phyloP scores from a whole-genome alignment of 1,140 invertebrate species.

The Caenorhabditis briggsae region DNA sequence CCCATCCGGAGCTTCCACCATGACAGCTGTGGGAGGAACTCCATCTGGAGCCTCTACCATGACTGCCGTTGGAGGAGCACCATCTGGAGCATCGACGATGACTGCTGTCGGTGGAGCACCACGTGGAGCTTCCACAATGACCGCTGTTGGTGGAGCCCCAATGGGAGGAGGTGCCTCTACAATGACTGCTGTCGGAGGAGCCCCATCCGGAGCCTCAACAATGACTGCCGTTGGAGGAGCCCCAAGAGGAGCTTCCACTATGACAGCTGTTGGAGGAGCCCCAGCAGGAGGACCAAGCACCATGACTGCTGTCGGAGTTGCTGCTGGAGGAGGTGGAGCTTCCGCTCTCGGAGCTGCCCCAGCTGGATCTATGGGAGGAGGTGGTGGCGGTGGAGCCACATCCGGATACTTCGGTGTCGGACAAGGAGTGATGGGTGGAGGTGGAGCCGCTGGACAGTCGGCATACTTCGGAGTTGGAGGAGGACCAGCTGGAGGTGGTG shows the following conservation, averaged over 20 bases:
- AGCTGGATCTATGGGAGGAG: constrained; percentile 36
- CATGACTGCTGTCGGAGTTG: constrained; percentile 56
- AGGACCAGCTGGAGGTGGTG: constrained; percentile 29
- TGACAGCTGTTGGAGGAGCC: constrained; percentile 12
- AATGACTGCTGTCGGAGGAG: constrained; percentile 31
- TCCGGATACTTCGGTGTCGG: constrained; percentile 37
- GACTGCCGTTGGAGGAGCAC: not conserved
- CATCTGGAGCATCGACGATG: constrained; percentile 8
- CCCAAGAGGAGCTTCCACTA: constrained; percentile 10
- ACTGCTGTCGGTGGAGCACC: not conserved
- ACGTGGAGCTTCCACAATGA: constrained; percentile 3
- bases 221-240: constrained; percentile 48
- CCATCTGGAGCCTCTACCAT: not conserved
- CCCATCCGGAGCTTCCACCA: not conserved
- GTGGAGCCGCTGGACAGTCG: constrained; percentile 11
- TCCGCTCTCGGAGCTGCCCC: constrained; percentile 21
- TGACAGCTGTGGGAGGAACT: not conserved
- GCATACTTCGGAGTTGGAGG: constrained; percentile 38
- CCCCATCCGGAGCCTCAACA: constrained; percentile 45
- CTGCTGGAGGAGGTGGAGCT: constrained; percentile 1
- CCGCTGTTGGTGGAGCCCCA: constrained; percentile 19
- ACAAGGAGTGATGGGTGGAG: constrained; percentile 31
- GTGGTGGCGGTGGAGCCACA: constrained; percentile 14
- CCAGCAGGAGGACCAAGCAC: constrained; percentile 31
- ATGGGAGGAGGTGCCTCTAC: not conserved